Conservation (phyloP, 2,797 vertebrate genomes). For the Zenarchopterus dispar region DNA sequence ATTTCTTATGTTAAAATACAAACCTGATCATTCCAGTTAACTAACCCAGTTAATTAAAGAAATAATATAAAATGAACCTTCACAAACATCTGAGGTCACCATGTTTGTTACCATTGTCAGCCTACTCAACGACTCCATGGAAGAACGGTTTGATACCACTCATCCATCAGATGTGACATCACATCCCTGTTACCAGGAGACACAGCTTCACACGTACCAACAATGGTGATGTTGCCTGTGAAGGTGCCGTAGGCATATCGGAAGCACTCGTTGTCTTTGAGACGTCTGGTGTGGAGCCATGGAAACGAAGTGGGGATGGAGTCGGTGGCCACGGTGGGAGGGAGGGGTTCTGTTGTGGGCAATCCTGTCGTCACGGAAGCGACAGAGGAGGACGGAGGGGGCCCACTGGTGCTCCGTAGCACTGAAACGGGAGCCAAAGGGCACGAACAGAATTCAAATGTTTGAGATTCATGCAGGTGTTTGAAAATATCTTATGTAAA, state of each 20-base stretch:
- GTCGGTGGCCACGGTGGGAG: conserved; percentile 38
- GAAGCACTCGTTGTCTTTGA: conserved; percentile 74
- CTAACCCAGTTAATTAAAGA: too few species aligned
- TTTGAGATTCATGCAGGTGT: too few species aligned
- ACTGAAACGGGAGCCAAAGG: conserved; percentile 17
- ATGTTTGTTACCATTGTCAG: too few species aligned
- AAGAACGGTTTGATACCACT: too few species aligned
- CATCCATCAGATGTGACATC: background rate
- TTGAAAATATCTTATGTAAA: too few species aligned
- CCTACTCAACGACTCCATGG: background rate
- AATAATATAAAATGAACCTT: too few species aligned
- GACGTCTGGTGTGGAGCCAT: conserved; percentile 40
- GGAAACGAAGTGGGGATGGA: conserved; percentile 23
- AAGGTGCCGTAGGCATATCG: conserved; percentile 87
- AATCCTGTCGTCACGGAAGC: conserved; percentile 23
- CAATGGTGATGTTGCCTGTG: conserved; percentile 77
- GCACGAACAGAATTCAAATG: too few species aligned
- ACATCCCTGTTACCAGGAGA: background rate
- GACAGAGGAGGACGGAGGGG: conserved; percentile 27
- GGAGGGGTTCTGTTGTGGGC: conserved; percentile 65
- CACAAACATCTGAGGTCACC: too few species aligned
- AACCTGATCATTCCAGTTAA: too few species aligned
- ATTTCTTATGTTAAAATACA: too few species aligned
- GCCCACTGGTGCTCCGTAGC: conserved; percentile 36
- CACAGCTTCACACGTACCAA: conserved; percentile 78